Evolutionary conservation across 2,797 vertebrate species (phyloP).

Genomic region (Artibeus lituratus): DNA sequence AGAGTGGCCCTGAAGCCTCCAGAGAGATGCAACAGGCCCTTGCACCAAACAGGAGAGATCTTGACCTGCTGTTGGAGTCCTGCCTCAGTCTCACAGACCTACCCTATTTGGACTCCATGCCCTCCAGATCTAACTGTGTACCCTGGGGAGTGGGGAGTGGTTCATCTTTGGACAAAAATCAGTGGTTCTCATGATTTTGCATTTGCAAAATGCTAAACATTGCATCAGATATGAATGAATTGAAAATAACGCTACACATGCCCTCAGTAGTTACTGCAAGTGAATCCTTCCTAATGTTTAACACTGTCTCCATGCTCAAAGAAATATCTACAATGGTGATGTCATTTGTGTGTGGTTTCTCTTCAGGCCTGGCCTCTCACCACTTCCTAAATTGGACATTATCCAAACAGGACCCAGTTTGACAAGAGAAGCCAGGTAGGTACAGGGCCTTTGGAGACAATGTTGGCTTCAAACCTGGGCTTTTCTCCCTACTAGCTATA

Average conservation of each 20-base stretch:
- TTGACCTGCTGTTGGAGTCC: not conserved
- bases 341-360: not conserved
- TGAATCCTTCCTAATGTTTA: not conserved
- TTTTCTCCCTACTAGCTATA: not conserved
- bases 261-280: not conserved
- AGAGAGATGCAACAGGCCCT: not conserved
- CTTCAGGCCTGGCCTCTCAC: not conserved
- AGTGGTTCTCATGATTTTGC: not conserved
- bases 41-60: not conserved
- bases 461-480: not conserved
- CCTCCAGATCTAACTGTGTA: not conserved
- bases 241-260: not conserved
- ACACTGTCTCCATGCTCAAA: not conserved
- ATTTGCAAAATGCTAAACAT: not conserved
- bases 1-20: not conserved
- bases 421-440: not conserved
- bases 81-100: not conserved
- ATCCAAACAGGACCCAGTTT: not conserved
- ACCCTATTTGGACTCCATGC: not conserved
- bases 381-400: not conserved
- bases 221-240: not conserved
- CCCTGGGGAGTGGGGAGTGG: rapidly evolving
- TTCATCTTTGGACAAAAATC: not conserved
- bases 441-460: not conserved
- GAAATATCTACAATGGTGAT: not conserved